A percentile compares a stretch with the other conserved stretches of the same genome.
Evolutionary conservation across 2,888 invertebrate species (phyloP).

Genomic region (Aspidiotus rigidus): DNA sequence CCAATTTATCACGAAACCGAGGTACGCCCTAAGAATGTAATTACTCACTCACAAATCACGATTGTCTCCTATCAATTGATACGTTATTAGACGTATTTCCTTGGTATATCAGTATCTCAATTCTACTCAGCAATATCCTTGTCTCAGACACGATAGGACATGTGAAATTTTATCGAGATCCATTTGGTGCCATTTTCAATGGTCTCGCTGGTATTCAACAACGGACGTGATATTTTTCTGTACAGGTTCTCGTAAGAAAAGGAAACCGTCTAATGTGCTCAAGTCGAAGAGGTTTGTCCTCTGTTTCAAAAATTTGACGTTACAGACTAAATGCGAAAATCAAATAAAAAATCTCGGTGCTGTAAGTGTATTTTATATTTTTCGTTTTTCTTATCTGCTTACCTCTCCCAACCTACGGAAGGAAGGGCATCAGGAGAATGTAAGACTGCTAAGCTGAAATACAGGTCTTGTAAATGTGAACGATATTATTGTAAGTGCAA

Average conservation of each 20-base stretch:
- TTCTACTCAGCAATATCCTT: too few relatives aligned
- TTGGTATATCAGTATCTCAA: too few relatives aligned
- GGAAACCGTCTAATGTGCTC: conserved; percentile 50
- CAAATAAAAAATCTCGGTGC: conserved; percentile 63
- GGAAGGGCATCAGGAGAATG: background rate
- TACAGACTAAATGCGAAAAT: conserved; percentile 55
- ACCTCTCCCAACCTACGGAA: background rate
- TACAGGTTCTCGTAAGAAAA: conserved; percentile 17
- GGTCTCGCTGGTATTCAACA: too few relatives aligned
- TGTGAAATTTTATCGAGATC: too few relatives aligned
- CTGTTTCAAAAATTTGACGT: conserved; percentile 62
- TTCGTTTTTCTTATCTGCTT: background rate
- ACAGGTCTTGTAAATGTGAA: background rate
- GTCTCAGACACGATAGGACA: too few relatives aligned
- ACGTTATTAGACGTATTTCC: too few relatives aligned
- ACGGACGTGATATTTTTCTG: background rate
- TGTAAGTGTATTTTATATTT: conserved; percentile 48
- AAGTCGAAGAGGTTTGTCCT: conserved; percentile 64
- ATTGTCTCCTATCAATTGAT: background rate
- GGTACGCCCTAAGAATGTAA: background rate
- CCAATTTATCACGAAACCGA: background rate
- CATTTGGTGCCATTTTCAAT: too few relatives aligned
- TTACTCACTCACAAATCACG: background rate
- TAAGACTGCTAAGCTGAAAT: background rate
- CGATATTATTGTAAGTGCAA: background rate